Conservation (phyloP, 1,140 invertebrate genomes). For the Melanaphis sacchari region DNA sequence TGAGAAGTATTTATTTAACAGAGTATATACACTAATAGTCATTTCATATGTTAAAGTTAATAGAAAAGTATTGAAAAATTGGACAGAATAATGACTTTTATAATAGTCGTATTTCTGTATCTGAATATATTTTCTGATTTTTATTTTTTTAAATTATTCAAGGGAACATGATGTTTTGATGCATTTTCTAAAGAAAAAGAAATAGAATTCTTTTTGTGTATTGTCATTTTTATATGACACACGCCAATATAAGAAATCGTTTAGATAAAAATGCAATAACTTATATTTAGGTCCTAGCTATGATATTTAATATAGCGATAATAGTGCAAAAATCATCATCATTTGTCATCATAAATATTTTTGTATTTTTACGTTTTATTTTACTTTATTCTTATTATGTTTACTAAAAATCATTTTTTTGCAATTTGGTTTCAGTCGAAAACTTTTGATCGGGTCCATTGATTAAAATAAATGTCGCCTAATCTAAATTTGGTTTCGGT, state of each 20-base stretch:
- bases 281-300: too few relatives aligned
- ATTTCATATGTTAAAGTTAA: not conserved
- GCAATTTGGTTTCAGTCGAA: not conserved
- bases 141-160: not conserved
- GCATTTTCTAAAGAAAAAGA: not conserved
- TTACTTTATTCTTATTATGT: not conserved
- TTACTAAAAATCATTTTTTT: not conserved
- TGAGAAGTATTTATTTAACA: not conserved
- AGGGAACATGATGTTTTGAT: not conserved
- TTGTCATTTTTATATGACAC: not conserved
- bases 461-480: not conserved
- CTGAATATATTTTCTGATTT: not conserved
- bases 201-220: not conserved
- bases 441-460: slow-evolving; percentile 9
- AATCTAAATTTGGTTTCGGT: not conserved
- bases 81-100: not conserved
- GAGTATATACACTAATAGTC: not conserved
- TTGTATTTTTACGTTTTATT: not conserved
- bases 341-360: not conserved
- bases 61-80: not conserved
- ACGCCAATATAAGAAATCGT: not conserved
- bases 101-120: not conserved
- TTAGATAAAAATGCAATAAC: not conserved
- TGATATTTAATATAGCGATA: not conserved
- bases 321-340: not conserved